phyloP scores from a whole-genome alignment of 2,888 invertebrate species.

The Melinaea marsaeus region DNA sequence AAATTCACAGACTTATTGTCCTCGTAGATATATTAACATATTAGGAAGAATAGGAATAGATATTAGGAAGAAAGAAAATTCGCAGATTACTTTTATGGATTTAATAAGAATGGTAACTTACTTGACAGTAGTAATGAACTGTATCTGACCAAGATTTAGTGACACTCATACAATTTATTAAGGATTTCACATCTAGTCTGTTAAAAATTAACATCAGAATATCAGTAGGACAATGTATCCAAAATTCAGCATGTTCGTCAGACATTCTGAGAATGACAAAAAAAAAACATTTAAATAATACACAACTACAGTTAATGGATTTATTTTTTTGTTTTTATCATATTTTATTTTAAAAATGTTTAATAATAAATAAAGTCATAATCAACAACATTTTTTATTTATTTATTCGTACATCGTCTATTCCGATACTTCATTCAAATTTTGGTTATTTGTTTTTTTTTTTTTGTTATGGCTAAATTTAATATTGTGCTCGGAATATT shows the following conservation, averaged over 20 bases:
- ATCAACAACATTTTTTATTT: too few species aligned
- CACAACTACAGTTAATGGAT: neutral
- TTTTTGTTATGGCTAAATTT: too few species aligned
- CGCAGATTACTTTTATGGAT: neutral
- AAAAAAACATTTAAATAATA: too few species aligned
- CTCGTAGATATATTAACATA: too few species aligned
- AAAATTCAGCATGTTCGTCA: conserved; percentile 21
- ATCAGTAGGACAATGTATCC: conserved; percentile 45
- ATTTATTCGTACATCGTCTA: too few species aligned
- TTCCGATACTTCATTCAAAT: too few species aligned
- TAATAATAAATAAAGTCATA: too few species aligned
- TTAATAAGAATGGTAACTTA: conserved; percentile 25
- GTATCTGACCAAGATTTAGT: conserved; percentile 44
- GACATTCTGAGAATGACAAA: too few species aligned
- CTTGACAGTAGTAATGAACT: conserved; percentile 41
- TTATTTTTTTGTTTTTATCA: too few species aligned
- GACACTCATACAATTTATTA: conserved; percentile 44
- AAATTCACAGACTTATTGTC: neutral
- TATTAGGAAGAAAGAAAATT: neutral
- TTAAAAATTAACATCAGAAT: conserved; percentile 43
- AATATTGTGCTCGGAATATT: too few species aligned
- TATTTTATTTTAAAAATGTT: too few species aligned
- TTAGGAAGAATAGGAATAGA: neutral
- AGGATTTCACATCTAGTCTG: conserved; percentile 36
- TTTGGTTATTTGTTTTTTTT: too few species aligned